These are phyloP conservation scores for Pavo muticus DNA, from an alignment of 2,113 vertebrate genomes.

Conservation along the genomic window DNA sequence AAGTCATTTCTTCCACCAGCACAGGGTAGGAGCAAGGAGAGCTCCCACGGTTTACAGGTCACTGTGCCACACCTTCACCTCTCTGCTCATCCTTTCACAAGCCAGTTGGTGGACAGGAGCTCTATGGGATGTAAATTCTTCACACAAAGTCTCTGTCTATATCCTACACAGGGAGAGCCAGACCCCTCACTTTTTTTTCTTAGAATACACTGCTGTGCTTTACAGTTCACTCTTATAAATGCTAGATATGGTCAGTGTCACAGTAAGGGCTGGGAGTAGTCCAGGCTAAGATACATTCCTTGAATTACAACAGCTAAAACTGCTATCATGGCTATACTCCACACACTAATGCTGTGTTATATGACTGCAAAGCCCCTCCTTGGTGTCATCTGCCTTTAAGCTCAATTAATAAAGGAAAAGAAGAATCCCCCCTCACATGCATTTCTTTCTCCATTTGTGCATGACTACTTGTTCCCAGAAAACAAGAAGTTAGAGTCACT, in stretches of 20 bases:
- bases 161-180: background rate
- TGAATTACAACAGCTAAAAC: background rate
- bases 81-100: background rate
- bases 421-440: background rate
- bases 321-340: background rate
- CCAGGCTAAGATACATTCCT: background rate
- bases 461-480: background rate
- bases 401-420: background rate
- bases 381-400: background rate
- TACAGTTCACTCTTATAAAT: background rate
- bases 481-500: background rate
- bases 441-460: background rate
- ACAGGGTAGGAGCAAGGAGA: background rate
- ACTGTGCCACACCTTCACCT: background rate
- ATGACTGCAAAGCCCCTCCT: background rate
- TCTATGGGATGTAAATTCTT: background rate
- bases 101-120: accelerated
- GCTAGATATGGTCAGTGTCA: background rate
- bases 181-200: background rate
- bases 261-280: background rate
- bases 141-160: background rate
- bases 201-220: background rate
- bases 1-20: slow-evolving; percentile 7
- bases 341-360: background rate
- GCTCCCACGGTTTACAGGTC: background rate